These are phyloP conservation scores for Drosophila lacteicornis DNA, from an alignment of 1,140 invertebrate species.

Conservation along the genomic window DNA sequence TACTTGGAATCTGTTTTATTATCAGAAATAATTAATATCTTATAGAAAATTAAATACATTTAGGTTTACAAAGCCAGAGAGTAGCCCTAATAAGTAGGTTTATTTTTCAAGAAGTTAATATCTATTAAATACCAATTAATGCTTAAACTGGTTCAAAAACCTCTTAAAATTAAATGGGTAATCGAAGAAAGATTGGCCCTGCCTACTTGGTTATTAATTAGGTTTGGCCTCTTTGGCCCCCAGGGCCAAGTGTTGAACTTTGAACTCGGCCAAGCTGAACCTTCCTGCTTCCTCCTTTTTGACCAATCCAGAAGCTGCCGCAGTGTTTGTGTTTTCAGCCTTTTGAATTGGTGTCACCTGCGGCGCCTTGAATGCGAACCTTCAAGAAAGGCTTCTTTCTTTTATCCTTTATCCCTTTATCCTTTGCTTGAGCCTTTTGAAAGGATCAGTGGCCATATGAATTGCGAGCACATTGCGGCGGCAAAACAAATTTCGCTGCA, in stretches of 20 bases:
- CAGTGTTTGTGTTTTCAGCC: neutral
- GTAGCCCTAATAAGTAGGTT: neutral
- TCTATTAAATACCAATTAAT: neutral
- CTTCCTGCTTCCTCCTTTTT: neutral
- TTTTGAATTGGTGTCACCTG: slow-evolving; percentile 31
- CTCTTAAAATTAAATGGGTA: neutral
- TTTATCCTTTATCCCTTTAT: neutral
- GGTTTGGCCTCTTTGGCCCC: neutral
- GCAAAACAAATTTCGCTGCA: slow-evolving; percentile 57
- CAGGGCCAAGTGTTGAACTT: slow-evolving; percentile 15
- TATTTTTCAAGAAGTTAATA: neutral
- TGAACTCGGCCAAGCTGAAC: slow-evolving; percentile 17
- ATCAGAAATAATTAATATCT: too few relatives aligned
- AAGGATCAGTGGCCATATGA: slow-evolving; percentile 3
- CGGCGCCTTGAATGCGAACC: slow-evolving; percentile 24
- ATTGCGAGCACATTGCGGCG: slow-evolving; percentile 5
- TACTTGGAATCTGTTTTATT: too few relatives aligned
- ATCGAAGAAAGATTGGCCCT: neutral
- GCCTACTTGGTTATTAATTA: slow-evolving; percentile 11
- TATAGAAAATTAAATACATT: neutral
- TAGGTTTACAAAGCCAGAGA: too few relatives aligned
- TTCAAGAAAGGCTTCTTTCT: slow-evolving; percentile 16
- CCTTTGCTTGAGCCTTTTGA: neutral
- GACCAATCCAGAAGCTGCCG: too few relatives aligned
- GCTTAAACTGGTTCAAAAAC: too few relatives aligned